These are phyloP conservation scores for Chlorops oryzae DNA, from an alignment of 1,140 invertebrate genomes.

Conservation along the genomic window DNA sequence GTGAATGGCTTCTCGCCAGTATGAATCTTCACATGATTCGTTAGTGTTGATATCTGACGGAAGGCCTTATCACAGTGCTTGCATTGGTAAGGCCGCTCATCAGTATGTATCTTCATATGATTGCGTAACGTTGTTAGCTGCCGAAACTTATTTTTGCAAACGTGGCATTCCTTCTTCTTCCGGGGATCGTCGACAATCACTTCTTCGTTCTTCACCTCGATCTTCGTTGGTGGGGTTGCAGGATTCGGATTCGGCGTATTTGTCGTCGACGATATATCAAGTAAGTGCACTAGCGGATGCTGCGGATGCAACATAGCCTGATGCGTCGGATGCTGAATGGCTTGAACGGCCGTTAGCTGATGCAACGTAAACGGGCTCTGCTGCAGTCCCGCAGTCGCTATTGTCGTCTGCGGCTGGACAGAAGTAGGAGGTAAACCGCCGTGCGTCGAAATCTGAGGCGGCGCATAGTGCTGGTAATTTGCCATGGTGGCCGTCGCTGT, in stretches of 20 bases:
- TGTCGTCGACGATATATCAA: conserved; percentile 41
- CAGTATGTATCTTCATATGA: conserved; percentile 48
- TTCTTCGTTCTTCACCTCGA: conserved; percentile 36
- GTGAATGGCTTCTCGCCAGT: conserved; percentile 47
- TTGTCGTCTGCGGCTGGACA: conserved; percentile 37
- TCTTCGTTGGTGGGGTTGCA: conserved; percentile 37
- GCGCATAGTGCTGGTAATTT: conserved; percentile 43
- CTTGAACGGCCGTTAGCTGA: conserved; percentile 42
- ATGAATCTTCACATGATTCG: conserved; percentile 46
- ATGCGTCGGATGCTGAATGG: conserved; percentile 44
- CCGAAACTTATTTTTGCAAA: conserved; percentile 47
- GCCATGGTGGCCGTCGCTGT: conserved; percentile 43
- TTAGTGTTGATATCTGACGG: conserved; percentile 44
- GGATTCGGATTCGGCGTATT: conserved; percentile 34
- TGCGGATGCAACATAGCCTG: conserved; percentile 45
- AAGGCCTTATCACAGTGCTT: conserved; percentile 45
- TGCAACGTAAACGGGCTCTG: conserved; percentile 39
- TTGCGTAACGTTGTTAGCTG: conserved; percentile 46
- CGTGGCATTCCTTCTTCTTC: conserved; percentile 46
- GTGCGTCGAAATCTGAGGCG: conserved; percentile 35
- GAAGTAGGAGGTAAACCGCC: conserved; percentile 13
- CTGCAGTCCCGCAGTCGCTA: conserved; percentile 30
- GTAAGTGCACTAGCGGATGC: conserved; percentile 39
- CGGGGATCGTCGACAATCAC: conserved; percentile 39
- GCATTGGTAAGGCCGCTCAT: conserved; percentile 45